Base-by-base conservation (phyloP, 2,797 vertebrate species). In the Onychomys arenicola region DNA sequence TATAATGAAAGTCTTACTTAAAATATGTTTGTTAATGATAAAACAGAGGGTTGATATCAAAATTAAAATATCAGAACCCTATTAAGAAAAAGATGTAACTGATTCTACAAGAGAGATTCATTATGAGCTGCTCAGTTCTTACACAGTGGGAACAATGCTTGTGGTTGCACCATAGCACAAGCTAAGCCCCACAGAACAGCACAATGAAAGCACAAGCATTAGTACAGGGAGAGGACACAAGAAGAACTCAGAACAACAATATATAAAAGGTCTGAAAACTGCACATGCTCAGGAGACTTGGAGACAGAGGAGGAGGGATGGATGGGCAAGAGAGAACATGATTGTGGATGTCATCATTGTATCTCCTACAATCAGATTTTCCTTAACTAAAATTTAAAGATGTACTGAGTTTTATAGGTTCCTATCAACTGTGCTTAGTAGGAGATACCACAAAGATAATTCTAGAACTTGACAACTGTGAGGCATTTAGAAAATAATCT, bases 181-280 rank as follows among this genome's bases (percentile, higher is more conserved):
- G 2, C 92, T 69, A 80, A 14, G 43, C 12, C 81, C 21, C 80
- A 84, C 80, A 46, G 32, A 96, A 86, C 1, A 88, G 21, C 12
- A 67, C 75, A 87, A 61, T 46, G 25, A 90, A 90, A 55, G 8
- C 5, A 89, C 10, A 37, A 17, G 7, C 32, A 34, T 19, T 63
- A 23, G 65, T 86, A 37, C 13, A 25, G 16, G 40, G 27, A 49
- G 59, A 93, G 29, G 32, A 43, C 40, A 78, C 6, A 57, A 76
- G 85, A 77, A 75, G 40, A 84, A 90, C n/a, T 85, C 81, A 90
- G 40, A 86, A 78, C 59, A 78, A 86, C 4, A 43, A 63, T 7
- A 63, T 29, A 1, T 37, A 77, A 95, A 90, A 97, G 10, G 63
- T 17, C 16, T 95, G 7, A 88, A 92, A 93, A 92, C 59, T 40